A percentile compares a stretch with the other conserved stretches of the same genome.
Evolutionary conservation across 2,888 invertebrate species (phyloP).

Genomic region (Ennomos erosarius): DNA sequence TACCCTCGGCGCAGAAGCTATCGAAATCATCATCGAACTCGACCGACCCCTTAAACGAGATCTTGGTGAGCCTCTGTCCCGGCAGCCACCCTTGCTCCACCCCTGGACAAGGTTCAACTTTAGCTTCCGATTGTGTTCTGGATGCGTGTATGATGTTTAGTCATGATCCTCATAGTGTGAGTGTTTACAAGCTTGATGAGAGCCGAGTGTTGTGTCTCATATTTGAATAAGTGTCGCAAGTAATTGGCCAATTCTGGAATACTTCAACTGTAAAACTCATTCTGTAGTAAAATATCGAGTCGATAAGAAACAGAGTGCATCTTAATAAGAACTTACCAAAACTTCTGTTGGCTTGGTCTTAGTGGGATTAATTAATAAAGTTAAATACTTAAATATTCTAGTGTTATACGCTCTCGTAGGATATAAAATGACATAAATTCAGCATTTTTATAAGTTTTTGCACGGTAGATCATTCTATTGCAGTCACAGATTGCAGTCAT

Average conservation of each 20-base stretch:
- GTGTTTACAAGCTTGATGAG: slow-evolving; percentile 53
- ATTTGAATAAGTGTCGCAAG: slow-evolving; percentile 32
- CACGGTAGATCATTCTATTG: no score
- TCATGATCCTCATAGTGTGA: slow-evolving; percentile 49
- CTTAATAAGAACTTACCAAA: slow-evolving; percentile 56
- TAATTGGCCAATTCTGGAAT: slow-evolving; percentile 33
- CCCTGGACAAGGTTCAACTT: slow-evolving; percentile 75
- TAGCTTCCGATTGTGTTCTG: slow-evolving; percentile 66
- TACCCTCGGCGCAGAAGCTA: slow-evolving; percentile 81
- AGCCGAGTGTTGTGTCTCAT: slow-evolving; percentile 49
- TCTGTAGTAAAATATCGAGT: slow-evolving; percentile 22
- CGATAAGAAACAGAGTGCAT: slow-evolving; percentile 11
- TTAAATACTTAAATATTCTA: slow-evolving; percentile 10
- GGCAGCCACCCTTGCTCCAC: slow-evolving; percentile 82
- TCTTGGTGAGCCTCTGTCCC: slow-evolving; percentile 82
- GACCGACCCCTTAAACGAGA: slow-evolving; percentile 80
- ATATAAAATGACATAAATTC: slow-evolving; percentile 2
- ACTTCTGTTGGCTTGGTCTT: slow-evolving; percentile 54
- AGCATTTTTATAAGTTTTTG: slow-evolving; percentile 8
- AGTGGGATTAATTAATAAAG: slow-evolving; percentile 19
- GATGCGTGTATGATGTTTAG: slow-evolving; percentile 43
- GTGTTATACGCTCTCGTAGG: neutral
- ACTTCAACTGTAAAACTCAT: slow-evolving; percentile 22
- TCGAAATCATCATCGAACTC: slow-evolving; percentile 83
- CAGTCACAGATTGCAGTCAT: no score